Conservation (phyloP, 2,113 vertebrate species). For the Leuciscus idus region DNA sequence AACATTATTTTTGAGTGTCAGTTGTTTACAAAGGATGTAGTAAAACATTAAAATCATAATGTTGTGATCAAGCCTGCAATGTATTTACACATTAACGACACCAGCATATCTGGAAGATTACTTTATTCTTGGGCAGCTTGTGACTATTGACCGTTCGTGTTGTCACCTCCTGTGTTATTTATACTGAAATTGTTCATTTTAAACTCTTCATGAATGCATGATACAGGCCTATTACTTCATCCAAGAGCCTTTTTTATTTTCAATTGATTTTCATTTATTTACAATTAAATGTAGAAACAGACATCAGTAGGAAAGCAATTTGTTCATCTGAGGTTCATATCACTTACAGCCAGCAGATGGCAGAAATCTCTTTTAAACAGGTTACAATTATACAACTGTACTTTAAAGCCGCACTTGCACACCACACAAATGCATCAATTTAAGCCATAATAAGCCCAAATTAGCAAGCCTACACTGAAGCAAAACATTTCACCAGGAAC, state of each 20-base stretch:
- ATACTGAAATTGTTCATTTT: too few relatives aligned
- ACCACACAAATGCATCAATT: neutral
- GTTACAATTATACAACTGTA: neutral
- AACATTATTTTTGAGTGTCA: neutral
- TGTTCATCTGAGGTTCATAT: neutral
- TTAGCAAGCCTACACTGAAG: neutral
- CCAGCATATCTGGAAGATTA: too few relatives aligned
- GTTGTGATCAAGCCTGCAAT: neutral
- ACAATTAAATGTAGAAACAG: neutral
- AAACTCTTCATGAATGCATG: neutral
- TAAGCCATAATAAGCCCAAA: neutral
- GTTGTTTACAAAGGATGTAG: neutral
- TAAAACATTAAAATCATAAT: neutral
- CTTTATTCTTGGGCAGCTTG: too few relatives aligned
- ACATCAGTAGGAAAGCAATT: neutral
- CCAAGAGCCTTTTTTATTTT: too few relatives aligned
- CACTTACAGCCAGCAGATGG: constrained; percentile 26
- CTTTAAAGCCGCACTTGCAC: neutral
- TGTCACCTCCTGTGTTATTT: too few relatives aligned
- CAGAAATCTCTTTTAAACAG: neutral
- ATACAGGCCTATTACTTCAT: neutral
- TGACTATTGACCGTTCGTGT: too few relatives aligned
- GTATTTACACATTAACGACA: too few relatives aligned
- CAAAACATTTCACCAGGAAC: neutral
- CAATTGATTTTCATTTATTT: neutral